Conservation (phyloP, 1,140 invertebrate genomes). For the Dinothrombium tinctorium region DNA sequence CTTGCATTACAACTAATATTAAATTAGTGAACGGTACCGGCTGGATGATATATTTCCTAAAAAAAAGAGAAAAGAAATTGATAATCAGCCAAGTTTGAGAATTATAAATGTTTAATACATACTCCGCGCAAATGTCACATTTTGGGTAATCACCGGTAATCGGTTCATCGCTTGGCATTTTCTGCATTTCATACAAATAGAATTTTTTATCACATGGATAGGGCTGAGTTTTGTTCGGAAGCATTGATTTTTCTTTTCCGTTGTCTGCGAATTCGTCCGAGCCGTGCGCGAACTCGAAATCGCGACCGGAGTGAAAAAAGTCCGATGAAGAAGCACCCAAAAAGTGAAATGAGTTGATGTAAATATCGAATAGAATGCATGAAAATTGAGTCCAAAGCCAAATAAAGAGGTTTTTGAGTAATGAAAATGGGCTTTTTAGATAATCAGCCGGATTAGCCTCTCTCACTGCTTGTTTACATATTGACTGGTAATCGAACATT, state of each 20-base stretch:
- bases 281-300: not conserved
- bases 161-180: conserved; percentile 38
- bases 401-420: conserved; percentile 9
- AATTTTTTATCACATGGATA: conserved; percentile 61
- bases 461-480: conserved; percentile 41
- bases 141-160: conserved; percentile 38
- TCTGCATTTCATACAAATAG: conserved; percentile 60
- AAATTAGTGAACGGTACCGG: conserved; percentile 75
- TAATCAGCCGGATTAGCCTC: conserved; percentile 20
- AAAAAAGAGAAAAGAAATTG: conserved; percentile 13
- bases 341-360: not conserved
- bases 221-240: conserved; percentile 14
- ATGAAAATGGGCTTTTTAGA: conserved; percentile 17
- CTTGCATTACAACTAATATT: conserved; percentile 65
- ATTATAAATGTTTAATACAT: conserved; percentile 4
- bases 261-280: not conserved
- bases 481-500: conserved; percentile 65
- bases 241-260: conserved; percentile 5
- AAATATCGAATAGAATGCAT: not conserved
- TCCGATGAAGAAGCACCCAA: not conserved
- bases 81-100: conserved; percentile 6
- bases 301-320: not conserved
- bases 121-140: conserved; percentile 1
- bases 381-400: conserved; percentile 10
- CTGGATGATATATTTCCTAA: conserved; percentile 69